Evolutionary conservation across 2,797 vertebrate genomes (phyloP), one percentile per base, ranked within the genome.

Genomic region (Amblyopsis hoosieri): DNA sequence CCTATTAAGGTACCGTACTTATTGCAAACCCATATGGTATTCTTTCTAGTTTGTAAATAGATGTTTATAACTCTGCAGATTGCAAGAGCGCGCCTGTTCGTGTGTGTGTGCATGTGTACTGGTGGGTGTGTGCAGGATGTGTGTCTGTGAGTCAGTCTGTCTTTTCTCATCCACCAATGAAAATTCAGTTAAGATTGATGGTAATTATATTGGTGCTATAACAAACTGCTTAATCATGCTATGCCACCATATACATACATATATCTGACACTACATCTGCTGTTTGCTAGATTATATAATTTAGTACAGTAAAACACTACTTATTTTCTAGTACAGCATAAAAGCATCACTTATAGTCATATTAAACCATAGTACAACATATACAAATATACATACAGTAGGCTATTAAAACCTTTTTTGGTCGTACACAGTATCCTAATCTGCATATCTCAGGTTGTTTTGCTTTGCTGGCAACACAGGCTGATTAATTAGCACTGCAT

Each of bases 1-100:
- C 81, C 76, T 15, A 60, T 87, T 76, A 84, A 79, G 85, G 75
- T 84, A 70, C 75, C 76, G 23, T 29, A 29, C 23, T 78, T 64
- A 68, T 64, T 64, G 10, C 71, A 66, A 72, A 77, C 57, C 47
- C 54, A 79, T 29, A 60, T 12, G 17, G 12, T 54, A 42, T 76
- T 56, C 68, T 79, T 62, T 73, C 53, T 72, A 74, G 68, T 71
- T 84, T 79, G 59, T 74, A 67, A 68, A 72, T 72, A 64, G 60
- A 78, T 81, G 75, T 72, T 52, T 65, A 74, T 56, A 72, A 80
- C 68, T 59, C 45, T 58, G 47, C 61, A 64, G 66, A 12, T 33
- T 48, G 58, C 5, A 66, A n/a, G 75, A 13, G 71, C 31, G 61
- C 58, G 64, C 54, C 61, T 63, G 51, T 54, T 55, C 48, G 46